A percentile compares a stretch with the other conserved stretches of the same genome.
Conservation (phyloP, 2,113 vertebrate genomes). For the Papio anubis region DNA sequence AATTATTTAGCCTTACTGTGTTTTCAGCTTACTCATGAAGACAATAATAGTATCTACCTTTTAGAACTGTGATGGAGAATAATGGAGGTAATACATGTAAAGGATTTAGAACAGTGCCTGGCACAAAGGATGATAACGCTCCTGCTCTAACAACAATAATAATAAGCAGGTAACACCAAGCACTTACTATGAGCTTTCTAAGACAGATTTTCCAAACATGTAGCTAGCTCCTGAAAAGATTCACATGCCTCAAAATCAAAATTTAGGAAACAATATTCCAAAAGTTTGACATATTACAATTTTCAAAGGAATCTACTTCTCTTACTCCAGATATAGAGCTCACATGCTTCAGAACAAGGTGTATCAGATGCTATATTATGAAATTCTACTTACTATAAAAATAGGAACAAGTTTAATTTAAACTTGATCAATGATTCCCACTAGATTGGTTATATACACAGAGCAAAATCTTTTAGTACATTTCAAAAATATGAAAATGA, state of each 20-base stretch:
- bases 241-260: neutral
- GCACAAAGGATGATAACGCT: neutral
- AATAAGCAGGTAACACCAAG: neutral
- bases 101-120: neutral
- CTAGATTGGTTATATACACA: neutral
- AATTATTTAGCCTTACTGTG: neutral
- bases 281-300: neutral
- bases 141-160: neutral
- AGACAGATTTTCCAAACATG: neutral
- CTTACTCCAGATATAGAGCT: neutral
- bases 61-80: neutral
- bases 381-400: slow-evolving; percentile 4
- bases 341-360: neutral
- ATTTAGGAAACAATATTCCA: neutral
- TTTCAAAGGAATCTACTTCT: slow-evolving; percentile 29
- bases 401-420: slow-evolving; percentile 39
- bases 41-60: neutral
- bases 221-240: neutral
- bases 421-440: slow-evolving; percentile 27
- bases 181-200: neutral
- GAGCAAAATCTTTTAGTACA: neutral
- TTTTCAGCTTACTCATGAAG: neutral
- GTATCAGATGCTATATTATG: neutral
- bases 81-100: neutral
- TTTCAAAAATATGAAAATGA: slow-evolving; percentile 28